Evolutionary conservation across 2,113 vertebrate species (phyloP), one percentile per base, ranked within the genome.

Genomic region (Equus przewalskii): DNA sequence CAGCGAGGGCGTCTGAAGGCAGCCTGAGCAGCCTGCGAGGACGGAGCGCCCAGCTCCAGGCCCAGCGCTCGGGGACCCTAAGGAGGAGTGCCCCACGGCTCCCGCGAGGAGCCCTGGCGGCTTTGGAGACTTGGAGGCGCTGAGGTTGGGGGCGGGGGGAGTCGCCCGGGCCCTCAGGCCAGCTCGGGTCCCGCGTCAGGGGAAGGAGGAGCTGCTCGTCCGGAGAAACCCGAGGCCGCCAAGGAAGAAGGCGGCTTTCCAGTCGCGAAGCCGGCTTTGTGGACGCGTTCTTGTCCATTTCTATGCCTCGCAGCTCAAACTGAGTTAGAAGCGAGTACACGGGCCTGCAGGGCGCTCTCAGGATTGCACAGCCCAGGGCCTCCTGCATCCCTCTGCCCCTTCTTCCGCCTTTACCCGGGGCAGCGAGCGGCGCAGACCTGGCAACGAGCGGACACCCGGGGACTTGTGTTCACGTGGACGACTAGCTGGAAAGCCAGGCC

Each of bases 1-100:
- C 3, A 3, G 3, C 19, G 0, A 2, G 22, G 54, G 44, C 1
- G 0, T 1, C 7, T 10, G 54, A 41, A 80, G 67, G 41, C 67
- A 0, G 6, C 26, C 18, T 6, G 21, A 0, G 81, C 51, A 2
- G 46, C 70, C 19, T 14, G 8, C 1, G 4, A 56, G 56, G 44
- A 26, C 36, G 0, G 1, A 24, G 49, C 3, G 12, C 33, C 8
- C 4, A 0, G 6, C 44, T 36, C 56, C 14, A 72, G 51, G 24
- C 62, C 80, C 69, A 8, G 62, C 22, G 70, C 36, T 51, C 1
- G 0, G 5, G 0, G 44, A 72, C 7, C 19, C 24, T 0, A 24
- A 30, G 24, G 14, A n/a, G 24, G 51, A 70, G 41, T 7, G 19
- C 18, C 78, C 19, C 2, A 0, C 1, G 21, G 44, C 24, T 58